phyloP scores from a whole-genome alignment of 2,888 invertebrate species.

The Lomographa bimaculata region DNA sequence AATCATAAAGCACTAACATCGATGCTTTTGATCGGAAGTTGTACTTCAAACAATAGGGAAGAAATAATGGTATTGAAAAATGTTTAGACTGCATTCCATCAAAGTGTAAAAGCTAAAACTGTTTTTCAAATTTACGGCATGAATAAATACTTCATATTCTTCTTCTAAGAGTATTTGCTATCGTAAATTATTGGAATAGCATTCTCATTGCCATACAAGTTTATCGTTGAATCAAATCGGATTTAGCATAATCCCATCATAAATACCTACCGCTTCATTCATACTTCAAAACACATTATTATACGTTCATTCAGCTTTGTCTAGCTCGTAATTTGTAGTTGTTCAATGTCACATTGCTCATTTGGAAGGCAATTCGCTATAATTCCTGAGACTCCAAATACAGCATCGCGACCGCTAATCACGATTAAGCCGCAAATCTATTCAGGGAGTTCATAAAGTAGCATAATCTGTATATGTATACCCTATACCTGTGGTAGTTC shows the following conservation, averaged over 20 bases:
- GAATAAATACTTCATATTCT: too few relatives aligned
- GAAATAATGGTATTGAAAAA: conserved; percentile 14
- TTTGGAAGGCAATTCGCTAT: conserved; percentile 25
- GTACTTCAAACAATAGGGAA: conserved; percentile 19
- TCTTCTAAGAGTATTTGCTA: too few relatives aligned
- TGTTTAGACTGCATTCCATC: conserved; percentile 14
- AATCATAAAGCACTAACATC: conserved; percentile 12
- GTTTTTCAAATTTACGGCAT: too few relatives aligned
- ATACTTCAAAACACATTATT: conserved; percentile 19
- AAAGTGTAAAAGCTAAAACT: too few relatives aligned
- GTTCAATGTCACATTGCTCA: conserved; percentile 20
- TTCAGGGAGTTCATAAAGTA: conserved; percentile 27
- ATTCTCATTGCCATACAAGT: too few relatives aligned
- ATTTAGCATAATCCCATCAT: conserved; percentile 18
- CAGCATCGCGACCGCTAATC: conserved; percentile 33
- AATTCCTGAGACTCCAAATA: conserved; percentile 31
- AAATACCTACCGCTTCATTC: conserved; percentile 21
- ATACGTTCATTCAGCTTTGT: conserved; percentile 15
- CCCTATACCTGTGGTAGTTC: conserved; percentile 23
- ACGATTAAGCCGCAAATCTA: conserved; percentile 34
- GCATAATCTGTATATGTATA: conserved; percentile 26
- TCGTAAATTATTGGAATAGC: too few relatives aligned
- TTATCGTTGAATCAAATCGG: too few relatives aligned
- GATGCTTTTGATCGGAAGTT: conserved; percentile 18
- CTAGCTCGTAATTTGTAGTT: conserved; percentile 17